Evolutionary conservation across 2,113 vertebrate genomes (phyloP).

Genomic region (Ammospiza nelsoni): DNA sequence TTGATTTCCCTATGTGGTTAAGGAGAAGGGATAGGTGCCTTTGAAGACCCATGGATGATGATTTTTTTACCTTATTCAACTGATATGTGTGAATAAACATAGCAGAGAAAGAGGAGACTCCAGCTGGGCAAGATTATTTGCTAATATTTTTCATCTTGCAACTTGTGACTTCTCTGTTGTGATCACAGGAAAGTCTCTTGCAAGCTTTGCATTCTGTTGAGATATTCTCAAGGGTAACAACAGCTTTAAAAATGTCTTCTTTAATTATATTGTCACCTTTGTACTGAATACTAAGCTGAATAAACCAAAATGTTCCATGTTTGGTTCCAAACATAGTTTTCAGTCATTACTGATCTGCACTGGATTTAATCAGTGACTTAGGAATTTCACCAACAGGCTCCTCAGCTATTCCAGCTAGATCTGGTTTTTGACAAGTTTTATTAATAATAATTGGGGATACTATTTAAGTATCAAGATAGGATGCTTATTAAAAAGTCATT

Average conservation of each 20-base stretch:
- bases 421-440: constrained; percentile 33
- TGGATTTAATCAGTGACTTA: constrained; percentile 48
- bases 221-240: background rate
- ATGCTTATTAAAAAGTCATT: constrained; percentile 24
- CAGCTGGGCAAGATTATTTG: background rate
- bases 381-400: constrained; percentile 17
- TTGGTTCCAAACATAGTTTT: constrained; percentile 29
- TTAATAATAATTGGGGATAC: constrained; percentile 3
- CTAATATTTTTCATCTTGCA: background rate
- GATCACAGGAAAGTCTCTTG: background rate
- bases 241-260: background rate
- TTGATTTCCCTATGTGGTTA: background rate
- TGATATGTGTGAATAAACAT: accelerated
- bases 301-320: background rate
- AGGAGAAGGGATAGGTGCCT: background rate
- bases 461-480: constrained; percentile 11
- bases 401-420: background rate
- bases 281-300: background rate
- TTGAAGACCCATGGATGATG: background rate
- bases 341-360: background rate
- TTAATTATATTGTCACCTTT: constrained; percentile 2
- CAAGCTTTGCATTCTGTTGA: background rate
- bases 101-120: background rate
- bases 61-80: background rate
- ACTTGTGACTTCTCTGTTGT: background rate